Conservation (phyloP, 1,140 invertebrate species). For the Sesamia nonagrioides region DNA sequence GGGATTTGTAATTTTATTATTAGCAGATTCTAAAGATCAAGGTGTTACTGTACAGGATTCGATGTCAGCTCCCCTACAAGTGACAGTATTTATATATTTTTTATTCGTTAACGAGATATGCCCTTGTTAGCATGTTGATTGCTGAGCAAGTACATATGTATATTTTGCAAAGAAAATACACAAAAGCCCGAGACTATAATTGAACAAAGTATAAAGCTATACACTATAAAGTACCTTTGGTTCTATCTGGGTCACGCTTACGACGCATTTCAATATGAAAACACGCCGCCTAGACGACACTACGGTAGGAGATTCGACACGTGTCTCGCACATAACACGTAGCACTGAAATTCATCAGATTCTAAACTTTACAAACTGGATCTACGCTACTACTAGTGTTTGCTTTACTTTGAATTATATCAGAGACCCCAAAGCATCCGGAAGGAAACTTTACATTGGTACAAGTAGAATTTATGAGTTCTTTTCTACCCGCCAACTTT, state of each 20-base stretch:
- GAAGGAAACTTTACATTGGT: neutral
- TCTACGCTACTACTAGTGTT: neutral
- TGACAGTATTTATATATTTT: too few species aligned
- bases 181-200: neutral
- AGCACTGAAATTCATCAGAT: neutral
- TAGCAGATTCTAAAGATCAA: conserved; percentile 27
- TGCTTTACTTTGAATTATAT: neutral
- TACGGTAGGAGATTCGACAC: neutral
- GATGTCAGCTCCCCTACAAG: neutral
- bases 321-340: neutral
- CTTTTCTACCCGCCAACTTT: conserved; percentile 17
- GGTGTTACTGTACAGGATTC: conserved; percentile 6
- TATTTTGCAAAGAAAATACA: neutral
- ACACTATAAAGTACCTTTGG: conserved; percentile 1
- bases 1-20: conserved; percentile 8
- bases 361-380: neutral
- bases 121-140: neutral
- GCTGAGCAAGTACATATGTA: neutral
- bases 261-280: conserved; percentile 41
- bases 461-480: conserved; percentile 14
- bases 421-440: neutral
- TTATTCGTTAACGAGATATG: too few species aligned
- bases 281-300: conserved; percentile 7
- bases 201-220: conserved; percentile 35
- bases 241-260: conserved; percentile 41